Conservation (phyloP, 1,140 invertebrate species). For the Zaprionus ornatus region DNA sequence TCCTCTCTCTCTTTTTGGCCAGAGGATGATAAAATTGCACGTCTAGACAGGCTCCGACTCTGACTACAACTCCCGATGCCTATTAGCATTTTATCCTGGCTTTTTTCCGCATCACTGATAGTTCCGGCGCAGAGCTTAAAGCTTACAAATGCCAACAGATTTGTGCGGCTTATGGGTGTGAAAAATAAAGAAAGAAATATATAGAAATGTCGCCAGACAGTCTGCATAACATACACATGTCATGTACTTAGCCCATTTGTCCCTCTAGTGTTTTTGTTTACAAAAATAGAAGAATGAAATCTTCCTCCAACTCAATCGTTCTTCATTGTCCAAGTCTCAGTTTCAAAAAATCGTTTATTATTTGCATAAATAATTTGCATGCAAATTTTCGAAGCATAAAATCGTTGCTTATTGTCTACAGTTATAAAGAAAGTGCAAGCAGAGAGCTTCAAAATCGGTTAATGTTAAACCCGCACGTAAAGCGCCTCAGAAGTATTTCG, state of each 20-base stretch:
- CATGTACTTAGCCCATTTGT: slow-evolving; percentile 1
- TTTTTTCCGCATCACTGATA: slow-evolving; percentile 18
- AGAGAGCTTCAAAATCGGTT: slow-evolving; percentile 33
- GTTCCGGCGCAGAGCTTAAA: slow-evolving; percentile 39
- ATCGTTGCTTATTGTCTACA: slow-evolving; percentile 9
- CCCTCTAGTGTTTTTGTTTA: slow-evolving; percentile 22
- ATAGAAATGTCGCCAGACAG: slow-evolving; percentile 8
- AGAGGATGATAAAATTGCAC: slow-evolving; percentile 65
- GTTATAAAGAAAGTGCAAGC: slow-evolving; percentile 32
- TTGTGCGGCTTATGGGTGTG: slow-evolving; percentile 55
- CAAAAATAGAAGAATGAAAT: not conserved
- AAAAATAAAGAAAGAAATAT: slow-evolving; percentile 14
- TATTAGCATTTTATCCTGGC: slow-evolving; percentile 49
- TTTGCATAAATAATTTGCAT: slow-evolving; percentile 72
- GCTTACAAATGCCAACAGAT: slow-evolving; percentile 35
- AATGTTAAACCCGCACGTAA: slow-evolving; percentile 63
- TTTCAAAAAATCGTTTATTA: slow-evolving; percentile 8
- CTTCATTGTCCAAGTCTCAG: not conserved
- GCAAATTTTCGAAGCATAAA: slow-evolving; percentile 34
- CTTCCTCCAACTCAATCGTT: slow-evolving; percentile 18
- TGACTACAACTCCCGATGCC: slow-evolving; percentile 27
- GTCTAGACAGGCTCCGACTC: slow-evolving; percentile 59
- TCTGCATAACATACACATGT: not conserved
- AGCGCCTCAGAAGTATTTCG: slow-evolving; percentile 6
- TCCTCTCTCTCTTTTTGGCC: no score